Evolutionary conservation across 2,797 vertebrate genomes (phyloP).

Genomic region (Pantherophis vulpinus): DNA sequence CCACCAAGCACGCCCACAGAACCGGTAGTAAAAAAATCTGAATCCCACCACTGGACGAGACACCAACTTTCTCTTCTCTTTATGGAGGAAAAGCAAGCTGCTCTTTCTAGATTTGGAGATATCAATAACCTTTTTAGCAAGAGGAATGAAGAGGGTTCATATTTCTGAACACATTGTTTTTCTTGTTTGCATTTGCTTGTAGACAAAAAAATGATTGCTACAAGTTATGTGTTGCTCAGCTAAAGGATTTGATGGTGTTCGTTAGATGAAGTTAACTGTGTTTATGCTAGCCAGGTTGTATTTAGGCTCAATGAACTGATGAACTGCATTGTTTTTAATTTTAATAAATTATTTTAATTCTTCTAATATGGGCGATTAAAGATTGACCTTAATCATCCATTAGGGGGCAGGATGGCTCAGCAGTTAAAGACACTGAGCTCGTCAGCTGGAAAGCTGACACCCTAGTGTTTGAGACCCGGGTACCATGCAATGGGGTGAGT

Average conservation of each 20-base stretch:
- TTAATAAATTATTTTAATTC: neutral
- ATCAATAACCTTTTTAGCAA: neutral
- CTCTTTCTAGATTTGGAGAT: neutral
- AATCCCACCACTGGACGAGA: neutral
- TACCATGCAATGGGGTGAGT: neutral
- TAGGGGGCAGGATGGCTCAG: neutral
- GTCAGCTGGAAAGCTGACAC: too few relatives aligned
- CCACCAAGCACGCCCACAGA: too few relatives aligned
- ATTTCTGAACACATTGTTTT: neutral
- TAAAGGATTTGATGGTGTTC: neutral
- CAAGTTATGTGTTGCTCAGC: neutral
- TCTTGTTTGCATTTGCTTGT: neutral
- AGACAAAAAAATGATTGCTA: neutral
- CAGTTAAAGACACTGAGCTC: neutral
- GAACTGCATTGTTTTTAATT: neutral
- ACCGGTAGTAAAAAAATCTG: too few relatives aligned
- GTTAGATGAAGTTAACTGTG: neutral
- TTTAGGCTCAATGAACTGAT: neutral
- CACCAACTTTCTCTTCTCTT: neutral
- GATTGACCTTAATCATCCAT: neutral
- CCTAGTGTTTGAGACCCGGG: neutral
- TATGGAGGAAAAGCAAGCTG: neutral
- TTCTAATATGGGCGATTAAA: neutral
- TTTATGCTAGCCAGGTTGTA: neutral
- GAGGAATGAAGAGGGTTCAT: neutral